Evolutionary conservation across 1,140 invertebrate genomes (phyloP).

Genomic region (Leptonema lineaticorne): DNA sequence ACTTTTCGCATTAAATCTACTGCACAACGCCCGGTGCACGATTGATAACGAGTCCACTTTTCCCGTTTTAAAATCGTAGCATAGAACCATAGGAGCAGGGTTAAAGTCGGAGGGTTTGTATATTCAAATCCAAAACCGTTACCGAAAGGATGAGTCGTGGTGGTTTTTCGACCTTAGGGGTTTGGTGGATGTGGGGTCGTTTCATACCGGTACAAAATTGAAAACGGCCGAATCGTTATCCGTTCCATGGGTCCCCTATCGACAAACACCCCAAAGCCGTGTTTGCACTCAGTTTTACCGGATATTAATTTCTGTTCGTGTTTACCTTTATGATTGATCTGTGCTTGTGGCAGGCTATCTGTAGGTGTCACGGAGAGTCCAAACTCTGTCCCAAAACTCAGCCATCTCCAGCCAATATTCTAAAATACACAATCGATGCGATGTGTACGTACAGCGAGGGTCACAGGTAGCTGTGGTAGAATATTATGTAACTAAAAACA

Average conservation of each 20-base stretch:
- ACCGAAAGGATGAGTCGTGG: not conserved
- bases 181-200: not conserved
- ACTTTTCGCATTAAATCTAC: slow-evolving; percentile 1
- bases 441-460: too few species aligned
- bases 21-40: not conserved
- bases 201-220: not conserved
- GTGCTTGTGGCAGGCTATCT: slow-evolving; percentile 31
- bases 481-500: too few species aligned
- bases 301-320: slow-evolving; percentile 42
- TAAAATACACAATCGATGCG: not conserved
- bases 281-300: slow-evolving; percentile 40
- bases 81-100: not conserved
- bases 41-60: not conserved
- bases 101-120: not conserved
- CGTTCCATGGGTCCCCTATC: slow-evolving; percentile 7
- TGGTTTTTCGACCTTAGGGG: not conserved
- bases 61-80: not conserved
- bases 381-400: not conserved
- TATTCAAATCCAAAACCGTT: not conserved
- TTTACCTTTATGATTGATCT: slow-evolving; percentile 42
- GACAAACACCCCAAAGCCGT: slow-evolving; percentile 35
- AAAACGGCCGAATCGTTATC: not conserved
- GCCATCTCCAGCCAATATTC: slow-evolving; percentile 5
- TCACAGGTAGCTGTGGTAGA: too few species aligned
- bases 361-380: slow-evolving; percentile 26